Evolutionary conservation across 2,797 vertebrate genomes (phyloP), one percentile per base, ranked within the genome.

Genomic region (Aselliscus stoliczkanus): DNA sequence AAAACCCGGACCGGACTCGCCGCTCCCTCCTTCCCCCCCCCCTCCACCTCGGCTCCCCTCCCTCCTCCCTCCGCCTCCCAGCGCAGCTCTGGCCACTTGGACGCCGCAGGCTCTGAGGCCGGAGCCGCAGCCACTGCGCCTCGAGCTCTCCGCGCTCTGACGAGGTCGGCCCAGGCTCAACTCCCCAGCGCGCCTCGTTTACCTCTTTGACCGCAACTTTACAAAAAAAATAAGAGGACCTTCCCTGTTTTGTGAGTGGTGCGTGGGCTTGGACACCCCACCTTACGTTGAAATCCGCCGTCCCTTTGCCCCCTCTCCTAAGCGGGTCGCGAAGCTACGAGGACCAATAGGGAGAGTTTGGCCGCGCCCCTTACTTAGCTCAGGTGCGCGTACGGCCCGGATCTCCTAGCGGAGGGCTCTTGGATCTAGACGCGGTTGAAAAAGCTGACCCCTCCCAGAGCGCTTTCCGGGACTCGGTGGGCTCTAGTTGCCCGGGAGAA

Each of bases 1-100:
- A 99, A 99, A 99, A 99, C 99, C 99, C 99, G 99, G 99, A 99
- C 98, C 99, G 99, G 99, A 99, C 99, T 99, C 98, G 34, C 94
- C 92, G 96, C 97, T 98, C 97, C 95, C 62, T 86, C 69, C 88
- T 39, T 90, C 4, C n/a, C n/a, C 62, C 67, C 34, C 39, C 5
- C 37, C n/a, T 14, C 93, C 90, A 58, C 96, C 82, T 87, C 95
- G 17, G 73, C 79, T 91, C 89, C 93, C 94, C 84, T 89, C 96
- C 96, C 96, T 88, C 80, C 96, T 82, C 93, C 92, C 89, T 79
- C 89, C 87, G 83, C 93, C 96, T 89, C 95, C 90, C 97, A 44
- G 95, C 96, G 88, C 95, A 13, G 97, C 93, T 96, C 95, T 94
- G 97, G 97, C 96, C 97, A 97, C 97, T 98, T 96, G 94, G 97